Conservation (phyloP, 2,888 invertebrate species). For the Hemicrepidius hirtus region DNA sequence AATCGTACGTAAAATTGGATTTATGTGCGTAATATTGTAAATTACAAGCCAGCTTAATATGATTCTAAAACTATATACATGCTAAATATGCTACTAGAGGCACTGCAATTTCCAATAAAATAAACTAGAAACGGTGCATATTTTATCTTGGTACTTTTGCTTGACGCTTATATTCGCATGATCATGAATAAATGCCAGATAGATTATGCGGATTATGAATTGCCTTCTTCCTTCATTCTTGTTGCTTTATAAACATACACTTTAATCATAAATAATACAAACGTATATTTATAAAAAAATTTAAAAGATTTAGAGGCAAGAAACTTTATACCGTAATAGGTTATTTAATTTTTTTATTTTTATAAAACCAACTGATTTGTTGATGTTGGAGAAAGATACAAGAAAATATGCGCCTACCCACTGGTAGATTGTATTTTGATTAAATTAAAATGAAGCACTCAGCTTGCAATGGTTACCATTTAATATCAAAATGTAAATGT, state of each 20-base stretch:
- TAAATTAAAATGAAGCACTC: not conserved
- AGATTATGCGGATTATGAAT: not conserved
- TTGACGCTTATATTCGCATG: slow-evolving; percentile 14
- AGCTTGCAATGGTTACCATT: not conserved
- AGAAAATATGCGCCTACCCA: too few relatives aligned
- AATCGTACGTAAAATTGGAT: slow-evolving; percentile 31
- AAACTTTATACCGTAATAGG: too few relatives aligned
- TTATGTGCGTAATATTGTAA: slow-evolving; percentile 28
- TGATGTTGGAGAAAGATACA: too few relatives aligned
- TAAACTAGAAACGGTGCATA: slow-evolving; percentile 25
- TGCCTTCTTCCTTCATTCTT: too few relatives aligned
- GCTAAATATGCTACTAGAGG: slow-evolving; percentile 33
- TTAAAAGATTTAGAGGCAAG: too few relatives aligned
- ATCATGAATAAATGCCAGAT: slow-evolving; percentile 16
- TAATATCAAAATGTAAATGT: not conserved
- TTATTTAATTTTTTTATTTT: too few relatives aligned
- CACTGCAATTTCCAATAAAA: slow-evolving; percentile 33
- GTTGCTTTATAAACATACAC: too few relatives aligned
- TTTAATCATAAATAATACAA: too few relatives aligned
- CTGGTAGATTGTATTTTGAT: too few relatives aligned
- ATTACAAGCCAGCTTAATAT: slow-evolving; percentile 16
- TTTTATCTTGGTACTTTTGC: slow-evolving; percentile 24
- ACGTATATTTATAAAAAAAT: too few relatives aligned
- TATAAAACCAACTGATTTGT: too few relatives aligned
- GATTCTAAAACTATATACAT: slow-evolving; percentile 25